Evolutionary conservation across 2,888 invertebrate species (phyloP), one percentile per base, ranked within the genome.

Genomic region (Hemithea aestivaria): DNA sequence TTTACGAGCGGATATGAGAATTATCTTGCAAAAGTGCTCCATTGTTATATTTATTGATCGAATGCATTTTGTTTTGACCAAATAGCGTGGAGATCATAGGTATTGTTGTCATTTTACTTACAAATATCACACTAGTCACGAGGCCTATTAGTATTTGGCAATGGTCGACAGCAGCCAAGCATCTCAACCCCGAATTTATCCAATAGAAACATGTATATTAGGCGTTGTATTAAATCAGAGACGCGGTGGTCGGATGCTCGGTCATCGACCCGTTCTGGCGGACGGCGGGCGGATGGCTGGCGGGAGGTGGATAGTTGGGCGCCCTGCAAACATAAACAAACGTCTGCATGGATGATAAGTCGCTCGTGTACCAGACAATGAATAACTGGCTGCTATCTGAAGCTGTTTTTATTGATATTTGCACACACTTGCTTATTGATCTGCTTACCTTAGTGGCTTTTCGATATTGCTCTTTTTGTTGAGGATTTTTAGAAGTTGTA

Each of bases 271-370:
- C 54, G 56, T 47, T 53, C 53, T 59, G 49, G 54, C 52, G 56
- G 59, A 51, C 55, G 29, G 46, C 55, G 47, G 36, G 45, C 37
- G 68, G 49, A 54, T 52, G 56, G 59, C 51, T 54, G 29, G 46
- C 55, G 47, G 36, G 45, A 36, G 68, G 70, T 68, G 70, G 71
- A 64, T 30, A 53, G 59, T 59, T 51, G 51, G 56, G 55, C 57
- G 69, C 56, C 62, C 56, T 54, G 62, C 60, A 66, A 73, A 76
- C 61, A 66, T 75, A 79, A 78, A 81, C 79, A 79, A 74, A 73
- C 60, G 58, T 63, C 65, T 66, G 59, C 56, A 61, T 56, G 51
- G 49, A 60, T 58, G 59, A 60, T 63, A 54, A 47, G 47, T 51
- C 38, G 53, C 51, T 47, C 48, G 49, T 16, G 16, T 51, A 48